Evolutionary conservation across 2,113 vertebrate genomes (phyloP).

Genomic region (Cepphus grylle): DNA sequence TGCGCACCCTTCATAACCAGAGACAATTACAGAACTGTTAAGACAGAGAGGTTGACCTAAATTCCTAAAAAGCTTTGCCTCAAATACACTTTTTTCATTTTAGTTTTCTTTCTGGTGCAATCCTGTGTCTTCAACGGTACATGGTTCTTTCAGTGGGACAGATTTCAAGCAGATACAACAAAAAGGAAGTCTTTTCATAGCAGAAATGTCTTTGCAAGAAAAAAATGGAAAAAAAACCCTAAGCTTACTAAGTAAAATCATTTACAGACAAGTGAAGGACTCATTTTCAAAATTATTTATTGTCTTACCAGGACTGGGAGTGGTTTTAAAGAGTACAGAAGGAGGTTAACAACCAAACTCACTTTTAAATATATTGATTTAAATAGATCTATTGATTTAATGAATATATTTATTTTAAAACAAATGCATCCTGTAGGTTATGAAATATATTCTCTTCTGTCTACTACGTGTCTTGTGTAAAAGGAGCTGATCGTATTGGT

Average conservation of each 20-base stretch:
- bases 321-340: neutral
- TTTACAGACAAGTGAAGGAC: neutral
- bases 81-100: neutral
- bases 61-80: neutral
- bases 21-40: neutral
- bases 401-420: neutral
- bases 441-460: neutral
- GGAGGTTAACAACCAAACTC: neutral
- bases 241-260: neutral
- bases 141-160: neutral
- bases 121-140: neutral
- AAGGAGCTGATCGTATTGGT: neutral
- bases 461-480: neutral
- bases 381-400: neutral
- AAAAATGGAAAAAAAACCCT: neutral
- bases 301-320: neutral
- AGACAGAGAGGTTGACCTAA: neutral
- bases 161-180: neutral
- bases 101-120: neutral
- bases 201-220: neutral
- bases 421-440: neutral
- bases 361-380: neutral
- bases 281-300: neutral
- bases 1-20: neutral
- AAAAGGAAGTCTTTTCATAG: neutral